These are phyloP conservation scores for Salvelinus namaycush DNA, from an alignment of 2,113 vertebrate genomes.

Conservation along the genomic window DNA sequence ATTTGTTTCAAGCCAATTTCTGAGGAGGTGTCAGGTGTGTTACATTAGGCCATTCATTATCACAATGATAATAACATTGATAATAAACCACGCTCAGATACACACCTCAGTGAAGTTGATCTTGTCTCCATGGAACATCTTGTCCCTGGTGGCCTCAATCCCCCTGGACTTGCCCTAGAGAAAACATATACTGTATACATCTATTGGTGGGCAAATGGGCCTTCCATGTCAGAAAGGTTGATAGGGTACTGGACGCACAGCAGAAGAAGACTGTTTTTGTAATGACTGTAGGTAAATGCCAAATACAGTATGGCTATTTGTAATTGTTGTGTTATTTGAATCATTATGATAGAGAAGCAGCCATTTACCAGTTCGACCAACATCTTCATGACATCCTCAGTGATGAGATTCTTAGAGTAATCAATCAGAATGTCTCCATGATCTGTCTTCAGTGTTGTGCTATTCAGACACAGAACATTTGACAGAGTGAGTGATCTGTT, in stretches of 20 bases:
- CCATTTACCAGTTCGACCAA: constrained; percentile 86
- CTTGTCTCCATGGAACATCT: constrained; percentile 92
- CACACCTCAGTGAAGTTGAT: constrained; percentile 96
- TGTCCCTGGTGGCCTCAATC: constrained; percentile 84
- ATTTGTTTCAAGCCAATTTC: neutral
- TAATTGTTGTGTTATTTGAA: neutral
- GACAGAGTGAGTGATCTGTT: neutral
- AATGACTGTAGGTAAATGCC: constrained; percentile 7
- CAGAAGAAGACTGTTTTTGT: neutral
- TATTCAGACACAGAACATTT: constrained; percentile 55
- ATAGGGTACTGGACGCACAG: too few species aligned
- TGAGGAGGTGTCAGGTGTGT: neutral
- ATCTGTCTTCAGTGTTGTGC: constrained; percentile 80
- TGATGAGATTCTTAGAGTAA: constrained; percentile 95
- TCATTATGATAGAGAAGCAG: neutral
- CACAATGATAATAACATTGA: too few species aligned
- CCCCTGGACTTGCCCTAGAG: constrained; percentile 88
- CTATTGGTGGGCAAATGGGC: neutral
- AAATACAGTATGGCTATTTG: neutral
- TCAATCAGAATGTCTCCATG: constrained; percentile 91
- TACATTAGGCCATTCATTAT: neutral
- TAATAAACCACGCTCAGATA: neutral
- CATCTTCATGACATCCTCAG: constrained; percentile 85
- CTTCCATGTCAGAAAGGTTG: neutral
- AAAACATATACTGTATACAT: neutral